A percentile compares a stretch with the other conserved stretches of the same genome.
Evolutionary conservation across 1,140 invertebrate genomes (phyloP).

Genomic region (Reticulitermes speratus): DNA sequence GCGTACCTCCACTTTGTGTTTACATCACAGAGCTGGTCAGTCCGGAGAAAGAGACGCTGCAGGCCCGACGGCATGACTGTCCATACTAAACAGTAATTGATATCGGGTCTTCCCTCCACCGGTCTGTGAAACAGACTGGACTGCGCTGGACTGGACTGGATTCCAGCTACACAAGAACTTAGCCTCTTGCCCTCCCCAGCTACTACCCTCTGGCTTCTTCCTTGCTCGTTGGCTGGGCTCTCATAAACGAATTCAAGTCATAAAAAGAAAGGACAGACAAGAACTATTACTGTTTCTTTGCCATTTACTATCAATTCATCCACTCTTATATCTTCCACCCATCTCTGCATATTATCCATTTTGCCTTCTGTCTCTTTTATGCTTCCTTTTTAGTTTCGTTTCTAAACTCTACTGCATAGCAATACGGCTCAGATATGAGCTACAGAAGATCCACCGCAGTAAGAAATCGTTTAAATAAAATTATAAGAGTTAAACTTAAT

Average conservation of each 20-base stretch:
- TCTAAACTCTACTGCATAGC: neutral
- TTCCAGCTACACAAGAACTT: no score
- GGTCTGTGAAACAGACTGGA: slow-evolving; percentile 14
- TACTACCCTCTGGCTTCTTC: neutral
- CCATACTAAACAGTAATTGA: slow-evolving; percentile 30
- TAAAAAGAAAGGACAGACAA: neutral
- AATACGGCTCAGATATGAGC: neutral
- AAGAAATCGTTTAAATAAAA: no score
- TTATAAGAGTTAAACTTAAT: no score
- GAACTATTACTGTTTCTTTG: slow-evolving; percentile 20
- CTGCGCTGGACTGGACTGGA: no score
- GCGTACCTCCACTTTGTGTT: neutral
- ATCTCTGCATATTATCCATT: neutral
- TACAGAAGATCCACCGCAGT: neutral
- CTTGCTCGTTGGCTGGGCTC: neutral
- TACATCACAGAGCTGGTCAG: neutral
- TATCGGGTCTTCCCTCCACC: slow-evolving; percentile 21
- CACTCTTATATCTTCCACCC: neutral
- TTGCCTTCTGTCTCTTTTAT: neutral
- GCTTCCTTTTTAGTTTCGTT: neutral
- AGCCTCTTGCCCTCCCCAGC: no score
- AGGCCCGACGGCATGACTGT: neutral
- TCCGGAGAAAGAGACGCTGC: neutral
- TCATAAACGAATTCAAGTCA: slow-evolving; percentile 22
- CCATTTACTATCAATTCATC: neutral